Evolutionary conservation across 2,797 vertebrate genomes (phyloP).

Genomic region (Xenentodon cancila): DNA sequence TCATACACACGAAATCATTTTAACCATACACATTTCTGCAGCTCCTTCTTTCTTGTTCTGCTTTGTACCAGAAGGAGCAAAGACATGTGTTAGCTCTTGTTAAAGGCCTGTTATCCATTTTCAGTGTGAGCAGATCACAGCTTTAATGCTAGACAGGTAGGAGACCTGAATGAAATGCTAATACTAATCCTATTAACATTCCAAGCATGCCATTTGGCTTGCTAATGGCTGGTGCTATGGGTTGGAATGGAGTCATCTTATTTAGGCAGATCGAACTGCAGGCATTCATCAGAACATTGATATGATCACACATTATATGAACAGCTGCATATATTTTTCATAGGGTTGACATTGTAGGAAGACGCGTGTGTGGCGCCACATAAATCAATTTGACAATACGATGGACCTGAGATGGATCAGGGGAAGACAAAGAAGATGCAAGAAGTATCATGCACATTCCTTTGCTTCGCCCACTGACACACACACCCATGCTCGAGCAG

Average conservation of each 20-base stretch:
- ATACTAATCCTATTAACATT: slow-evolving; percentile 79
- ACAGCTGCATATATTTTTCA: slow-evolving; percentile 83
- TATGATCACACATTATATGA: slow-evolving; percentile 84
- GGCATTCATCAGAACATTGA: slow-evolving; percentile 78
- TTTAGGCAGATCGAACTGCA: slow-evolving; percentile 75
- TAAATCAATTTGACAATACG: slow-evolving; percentile 86
- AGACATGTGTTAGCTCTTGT: slow-evolving; percentile 64
- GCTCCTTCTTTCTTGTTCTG: slow-evolving; percentile 51
- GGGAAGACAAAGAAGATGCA: slow-evolving; percentile 73
- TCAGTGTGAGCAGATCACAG: slow-evolving; percentile 73
- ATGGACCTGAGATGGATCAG: slow-evolving; percentile 83
- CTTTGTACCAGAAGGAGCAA: slow-evolving; percentile 48
- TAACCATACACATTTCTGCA: slow-evolving; percentile 41
- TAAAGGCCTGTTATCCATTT: slow-evolving; percentile 57
- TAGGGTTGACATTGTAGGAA: slow-evolving; percentile 80
- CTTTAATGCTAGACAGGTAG: slow-evolving; percentile 73
- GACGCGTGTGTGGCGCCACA: slow-evolving; percentile 77
- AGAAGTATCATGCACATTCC: slow-evolving; percentile 57
- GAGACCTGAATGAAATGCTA: slow-evolving; percentile 73
- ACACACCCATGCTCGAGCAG: slow-evolving; percentile 1
- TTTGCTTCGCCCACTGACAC: slow-evolving; percentile 15
- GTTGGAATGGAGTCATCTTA: slow-evolving; percentile 76
- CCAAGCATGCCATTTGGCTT: slow-evolving; percentile 52
- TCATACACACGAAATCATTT: slow-evolving; percentile 40
- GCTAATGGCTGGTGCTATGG: slow-evolving; percentile 69